Conservation (phyloP, 1,140 invertebrate genomes). For the Arion vulgaris region DNA sequence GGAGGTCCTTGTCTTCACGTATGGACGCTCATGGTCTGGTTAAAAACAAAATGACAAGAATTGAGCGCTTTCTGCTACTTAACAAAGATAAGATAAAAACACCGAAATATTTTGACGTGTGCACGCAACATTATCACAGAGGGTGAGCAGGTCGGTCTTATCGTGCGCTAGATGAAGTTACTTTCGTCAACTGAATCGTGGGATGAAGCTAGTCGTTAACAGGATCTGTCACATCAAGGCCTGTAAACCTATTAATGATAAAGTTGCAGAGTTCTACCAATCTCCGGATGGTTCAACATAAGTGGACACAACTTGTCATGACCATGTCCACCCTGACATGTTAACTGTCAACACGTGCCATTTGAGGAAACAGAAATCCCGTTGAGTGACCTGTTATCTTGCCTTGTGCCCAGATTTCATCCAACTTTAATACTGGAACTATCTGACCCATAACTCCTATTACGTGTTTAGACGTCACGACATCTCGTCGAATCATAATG, state of each 20-base stretch:
- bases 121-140: conserved; percentile 9
- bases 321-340: background rate
- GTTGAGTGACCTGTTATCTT: conserved; percentile 21
- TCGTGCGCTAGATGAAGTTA: background rate
- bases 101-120: conserved; percentile 2
- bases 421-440: background rate
- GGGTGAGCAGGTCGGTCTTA: conserved; percentile 5
- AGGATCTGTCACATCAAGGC: conserved; percentile 23
- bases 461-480: background rate
- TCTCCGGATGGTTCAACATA: background rate
- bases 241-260: conserved; percentile 21
- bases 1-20: no score
- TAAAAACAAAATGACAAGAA: background rate
- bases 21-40: no score
- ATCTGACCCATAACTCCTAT: background rate
- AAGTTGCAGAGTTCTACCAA: background rate
- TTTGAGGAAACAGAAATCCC: conserved; percentile 4
- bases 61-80: background rate
- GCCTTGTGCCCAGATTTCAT: background rate
- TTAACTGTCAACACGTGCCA: conserved; percentile 31
- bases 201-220: background rate
- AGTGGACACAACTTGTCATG: conserved; percentile 18
- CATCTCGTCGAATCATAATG: background rate
- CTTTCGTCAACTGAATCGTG: background rate
- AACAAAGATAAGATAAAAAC: background rate